phyloP scores from a whole-genome alignment of 2,797 vertebrate species.

The Momotus momota region DNA sequence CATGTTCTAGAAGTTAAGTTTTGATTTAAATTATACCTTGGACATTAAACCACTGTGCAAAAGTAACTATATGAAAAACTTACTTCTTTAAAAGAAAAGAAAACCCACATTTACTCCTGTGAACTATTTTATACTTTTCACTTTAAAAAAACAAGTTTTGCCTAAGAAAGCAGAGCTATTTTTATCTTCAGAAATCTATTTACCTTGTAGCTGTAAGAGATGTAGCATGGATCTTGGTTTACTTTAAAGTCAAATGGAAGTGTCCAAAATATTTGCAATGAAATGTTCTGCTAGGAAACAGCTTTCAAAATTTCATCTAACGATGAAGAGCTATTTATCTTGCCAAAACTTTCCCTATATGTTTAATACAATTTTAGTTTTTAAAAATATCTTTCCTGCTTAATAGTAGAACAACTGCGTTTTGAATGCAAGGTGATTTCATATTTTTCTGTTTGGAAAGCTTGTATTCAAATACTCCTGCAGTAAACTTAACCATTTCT shows the following conservation, averaged over 20 bases:
- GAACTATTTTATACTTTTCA: background rate
- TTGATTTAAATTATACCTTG: background rate
- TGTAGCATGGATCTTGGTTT: background rate
- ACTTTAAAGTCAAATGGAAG: constrained; percentile 25
- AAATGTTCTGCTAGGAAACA: constrained; percentile 19
- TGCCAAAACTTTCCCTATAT: background rate
- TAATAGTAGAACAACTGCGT: background rate
- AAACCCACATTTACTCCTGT: background rate
- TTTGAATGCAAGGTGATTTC: constrained; percentile 12
- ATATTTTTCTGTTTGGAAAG: background rate
- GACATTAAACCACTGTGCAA: background rate
- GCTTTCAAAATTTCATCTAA: constrained; percentile 16
- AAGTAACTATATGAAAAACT: background rate
- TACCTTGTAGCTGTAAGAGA: background rate
- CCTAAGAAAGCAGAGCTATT: background rate
- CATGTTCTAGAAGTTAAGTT: background rate
- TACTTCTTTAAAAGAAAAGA: background rate
- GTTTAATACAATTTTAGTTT: background rate
- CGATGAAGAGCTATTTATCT: constrained; percentile 1
- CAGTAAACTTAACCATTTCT: background rate
- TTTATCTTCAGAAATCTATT: constrained; percentile 16
- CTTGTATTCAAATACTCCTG: background rate
- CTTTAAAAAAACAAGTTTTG: background rate
- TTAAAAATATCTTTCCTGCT: background rate
- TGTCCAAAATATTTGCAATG: constrained; percentile 8